phyloP scores from a whole-genome alignment of 2,797 vertebrate species.

The Phrynocephalus guinanensis region DNA sequence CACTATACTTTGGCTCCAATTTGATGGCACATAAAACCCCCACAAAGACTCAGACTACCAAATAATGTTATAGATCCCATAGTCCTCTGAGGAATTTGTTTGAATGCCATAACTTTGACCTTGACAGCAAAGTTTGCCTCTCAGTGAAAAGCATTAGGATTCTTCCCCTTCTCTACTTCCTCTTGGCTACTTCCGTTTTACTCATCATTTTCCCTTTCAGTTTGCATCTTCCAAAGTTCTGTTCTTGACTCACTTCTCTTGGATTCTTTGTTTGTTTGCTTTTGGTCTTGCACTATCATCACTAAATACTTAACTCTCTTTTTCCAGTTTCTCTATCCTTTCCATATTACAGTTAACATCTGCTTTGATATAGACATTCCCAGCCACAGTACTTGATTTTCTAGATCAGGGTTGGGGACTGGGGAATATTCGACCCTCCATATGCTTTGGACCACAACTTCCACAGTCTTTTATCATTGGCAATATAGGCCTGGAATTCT shows the following conservation, averaged over 20 bases:
- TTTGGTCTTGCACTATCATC: neutral
- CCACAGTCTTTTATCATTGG: too few relatives aligned
- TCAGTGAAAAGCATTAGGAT: neutral
- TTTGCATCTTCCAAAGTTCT: neutral
- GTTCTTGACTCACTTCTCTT: neutral
- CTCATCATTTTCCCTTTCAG: neutral
- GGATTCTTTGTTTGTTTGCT: neutral
- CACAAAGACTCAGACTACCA: too few relatives aligned
- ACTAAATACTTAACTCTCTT: neutral
- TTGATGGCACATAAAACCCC: too few relatives aligned
- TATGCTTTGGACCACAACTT: too few relatives aligned
- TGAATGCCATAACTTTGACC: too few relatives aligned
- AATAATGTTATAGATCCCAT: too few relatives aligned
- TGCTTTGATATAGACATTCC: neutral
- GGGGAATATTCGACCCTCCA: too few relatives aligned
- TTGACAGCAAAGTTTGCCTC: neutral
- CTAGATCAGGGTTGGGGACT: too few relatives aligned
- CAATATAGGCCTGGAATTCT: too few relatives aligned
- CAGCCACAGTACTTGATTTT: neutral
- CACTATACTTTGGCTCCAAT: too few relatives aligned
- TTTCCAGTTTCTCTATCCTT: neutral
- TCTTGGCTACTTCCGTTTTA: neutral
- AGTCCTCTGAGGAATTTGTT: too few relatives aligned
- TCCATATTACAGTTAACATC: neutral
- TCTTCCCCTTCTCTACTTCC: neutral